These are phyloP conservation scores for Teleopsis dalmanni DNA, from an alignment of 1,140 invertebrate species.

Conservation along the genomic window DNA sequence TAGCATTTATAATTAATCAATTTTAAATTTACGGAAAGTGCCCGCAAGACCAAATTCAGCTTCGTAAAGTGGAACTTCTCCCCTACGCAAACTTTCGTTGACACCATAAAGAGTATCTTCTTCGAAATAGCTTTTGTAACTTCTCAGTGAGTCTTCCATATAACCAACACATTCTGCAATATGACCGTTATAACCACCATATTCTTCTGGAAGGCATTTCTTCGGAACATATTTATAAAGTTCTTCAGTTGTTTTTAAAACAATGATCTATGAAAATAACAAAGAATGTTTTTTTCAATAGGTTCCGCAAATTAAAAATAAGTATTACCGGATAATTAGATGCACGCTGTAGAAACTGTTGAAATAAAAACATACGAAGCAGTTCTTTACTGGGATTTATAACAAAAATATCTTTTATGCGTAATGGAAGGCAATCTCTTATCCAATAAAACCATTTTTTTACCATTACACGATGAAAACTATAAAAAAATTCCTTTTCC, in stretches of 20 bases:
- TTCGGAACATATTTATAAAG: conserved; percentile 48
- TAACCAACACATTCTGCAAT: conserved; percentile 15
- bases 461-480: conserved; percentile 45
- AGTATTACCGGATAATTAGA: not conserved
- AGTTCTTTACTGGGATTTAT: conserved; percentile 47
- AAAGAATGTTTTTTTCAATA: not conserved
- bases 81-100: conserved; percentile 52
- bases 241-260: conserved; percentile 37
- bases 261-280: conserved; percentile 18
- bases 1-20: conserved; percentile 21
- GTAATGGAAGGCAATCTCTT: conserved; percentile 48
- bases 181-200: conserved; percentile 49
- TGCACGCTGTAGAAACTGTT: not conserved
- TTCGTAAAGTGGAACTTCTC: conserved; percentile 51
- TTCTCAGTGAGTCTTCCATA: conserved; percentile 51
- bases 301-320: not conserved
- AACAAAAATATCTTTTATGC: conserved; percentile 48
- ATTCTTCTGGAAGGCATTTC: conserved; percentile 49
- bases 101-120: conserved; percentile 49
- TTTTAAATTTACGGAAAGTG: conserved; percentile 52
- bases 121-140: conserved; percentile 47
- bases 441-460: conserved; percentile 45
- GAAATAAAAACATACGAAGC: conserved; percentile 21
- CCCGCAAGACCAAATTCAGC: conserved; percentile 55
- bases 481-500: conserved; percentile 44